These are phyloP conservation scores for Coremacera marginata DNA, from an alignment of 2,888 invertebrate species.

Conservation along the genomic window DNA sequence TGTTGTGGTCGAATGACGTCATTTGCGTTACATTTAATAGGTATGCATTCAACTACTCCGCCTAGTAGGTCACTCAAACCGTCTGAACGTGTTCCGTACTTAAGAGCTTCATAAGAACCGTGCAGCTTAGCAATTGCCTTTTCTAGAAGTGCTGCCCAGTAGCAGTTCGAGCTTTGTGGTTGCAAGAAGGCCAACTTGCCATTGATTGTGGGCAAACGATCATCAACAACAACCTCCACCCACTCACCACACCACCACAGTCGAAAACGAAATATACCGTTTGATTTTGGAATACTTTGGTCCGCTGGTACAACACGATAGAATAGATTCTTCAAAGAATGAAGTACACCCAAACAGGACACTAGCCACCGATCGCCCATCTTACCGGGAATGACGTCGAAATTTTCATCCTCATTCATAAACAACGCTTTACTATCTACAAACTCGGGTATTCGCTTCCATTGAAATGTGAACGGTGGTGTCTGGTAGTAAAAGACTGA, in stretches of 20 bases:
- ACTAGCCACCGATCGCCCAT: constrained; percentile 94
- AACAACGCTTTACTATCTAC: constrained; percentile 74
- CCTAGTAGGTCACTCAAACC: constrained; percentile 91
- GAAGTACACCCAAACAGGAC: constrained; percentile 87
- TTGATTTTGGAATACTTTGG: constrained; percentile 80
- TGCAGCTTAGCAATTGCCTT: constrained; percentile 96
- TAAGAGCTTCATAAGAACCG: constrained; percentile 92
- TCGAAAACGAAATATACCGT: constrained; percentile 88
- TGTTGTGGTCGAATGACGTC: constrained; percentile 75
- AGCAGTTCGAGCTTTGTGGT: constrained; percentile 82
- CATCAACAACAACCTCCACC: constrained; percentile 91
- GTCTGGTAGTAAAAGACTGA: constrained; percentile 95
- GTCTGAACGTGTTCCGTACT: constrained; percentile 90
- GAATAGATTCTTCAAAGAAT: constrained; percentile 87
- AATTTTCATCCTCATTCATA: constrained; percentile 73
- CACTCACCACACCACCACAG: constrained; percentile 96
- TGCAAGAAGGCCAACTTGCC: constrained; percentile 89
- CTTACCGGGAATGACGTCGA: constrained; percentile 88
- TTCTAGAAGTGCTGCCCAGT: constrained; percentile 90
- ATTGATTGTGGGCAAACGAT: constrained; percentile 88
- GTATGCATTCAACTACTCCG: constrained; percentile 87
- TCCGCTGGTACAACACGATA: constrained; percentile 93
- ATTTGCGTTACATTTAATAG: constrained; percentile 74
- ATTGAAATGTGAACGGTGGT: constrained; percentile 92
- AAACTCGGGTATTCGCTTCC: constrained; percentile 84